phyloP scores from a whole-genome alignment of 2,888 invertebrate genomes.

The Melitaea athalia region DNA sequence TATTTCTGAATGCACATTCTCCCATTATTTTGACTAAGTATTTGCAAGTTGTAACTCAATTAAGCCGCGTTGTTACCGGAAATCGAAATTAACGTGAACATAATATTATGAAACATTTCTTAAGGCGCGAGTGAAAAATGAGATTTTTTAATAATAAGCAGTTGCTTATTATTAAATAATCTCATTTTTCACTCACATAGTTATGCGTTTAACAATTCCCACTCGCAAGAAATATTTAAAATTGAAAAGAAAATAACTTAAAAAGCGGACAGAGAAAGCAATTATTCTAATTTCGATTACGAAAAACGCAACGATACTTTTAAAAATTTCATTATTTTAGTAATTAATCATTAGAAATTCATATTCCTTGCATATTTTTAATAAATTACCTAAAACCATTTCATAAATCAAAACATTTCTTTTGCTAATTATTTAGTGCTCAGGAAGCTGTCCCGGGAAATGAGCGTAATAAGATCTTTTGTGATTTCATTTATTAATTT shows the following conservation, averaged over 20 bases:
- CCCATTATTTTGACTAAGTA: no score
- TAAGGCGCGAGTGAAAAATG: no score
- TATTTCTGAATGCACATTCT: no score
- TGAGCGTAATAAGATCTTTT: slow-evolving; percentile 73
- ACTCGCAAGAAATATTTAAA: no score
- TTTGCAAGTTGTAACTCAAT: no score
- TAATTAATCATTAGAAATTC: not conserved
- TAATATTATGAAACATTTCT: not conserved
- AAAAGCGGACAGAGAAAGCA: no score
- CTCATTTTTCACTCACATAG: no score
- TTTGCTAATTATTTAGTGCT: slow-evolving; percentile 66
- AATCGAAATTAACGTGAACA: not conserved
- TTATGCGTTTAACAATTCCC: no score
- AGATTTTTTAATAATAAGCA: no score
- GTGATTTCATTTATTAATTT: slow-evolving; percentile 68
- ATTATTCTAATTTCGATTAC: not conserved
- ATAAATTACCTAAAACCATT: slow-evolving; percentile 6
- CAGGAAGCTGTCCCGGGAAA: slow-evolving; percentile 58
- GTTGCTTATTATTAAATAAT: no score
- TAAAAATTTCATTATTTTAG: not conserved
- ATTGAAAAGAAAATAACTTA: no score
- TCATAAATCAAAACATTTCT: slow-evolving; percentile 47
- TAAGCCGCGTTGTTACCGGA: no score
- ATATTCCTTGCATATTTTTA: not conserved
- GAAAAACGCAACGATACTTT: not conserved